Conservation (phyloP, 2,113 vertebrate genomes). For the Petrocephalus microphthalmus region DNA sequence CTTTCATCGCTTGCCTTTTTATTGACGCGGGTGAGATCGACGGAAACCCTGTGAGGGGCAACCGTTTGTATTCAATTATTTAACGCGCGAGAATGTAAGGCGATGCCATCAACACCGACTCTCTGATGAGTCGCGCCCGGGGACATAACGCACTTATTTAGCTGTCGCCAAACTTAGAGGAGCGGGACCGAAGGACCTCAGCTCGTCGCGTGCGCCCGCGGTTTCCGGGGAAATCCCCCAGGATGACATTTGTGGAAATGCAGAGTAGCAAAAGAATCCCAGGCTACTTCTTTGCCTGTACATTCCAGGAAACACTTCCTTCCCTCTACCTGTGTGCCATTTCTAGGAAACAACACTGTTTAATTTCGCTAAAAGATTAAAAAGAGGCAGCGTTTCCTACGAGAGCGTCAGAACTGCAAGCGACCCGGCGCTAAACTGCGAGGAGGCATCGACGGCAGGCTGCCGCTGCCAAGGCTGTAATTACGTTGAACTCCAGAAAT, state of each 20-base stretch:
- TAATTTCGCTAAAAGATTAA: slow-evolving; percentile 64
- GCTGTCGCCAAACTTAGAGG: slow-evolving; percentile 56
- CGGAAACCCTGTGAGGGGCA: slow-evolving; percentile 57
- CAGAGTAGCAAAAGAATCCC: slow-evolving; percentile 36
- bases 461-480: slow-evolving; percentile 57
- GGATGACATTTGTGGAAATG: slow-evolving; percentile 35
- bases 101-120: slow-evolving; percentile 44
- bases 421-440: slow-evolving; percentile 61
- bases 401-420: slow-evolving; percentile 53
- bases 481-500: slow-evolving; percentile 64
- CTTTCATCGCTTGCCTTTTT: slow-evolving; percentile 45
- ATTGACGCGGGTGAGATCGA: slow-evolving; percentile 37
- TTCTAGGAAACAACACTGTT: slow-evolving; percentile 51
- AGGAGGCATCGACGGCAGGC: slow-evolving; percentile 59
- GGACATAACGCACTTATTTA: slow-evolving; percentile 57
- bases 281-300: slow-evolving; percentile 36
- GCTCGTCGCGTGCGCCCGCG: slow-evolving; percentile 35
- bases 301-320: slow-evolving; percentile 42
- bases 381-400: slow-evolving; percentile 53
- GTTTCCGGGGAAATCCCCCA: slow-evolving; percentile 35
- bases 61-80: slow-evolving; percentile 66
- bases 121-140: slow-evolving; percentile 48
- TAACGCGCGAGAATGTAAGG: slow-evolving; percentile 52
- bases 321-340: slow-evolving; percentile 31
- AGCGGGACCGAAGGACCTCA: slow-evolving; percentile 48